phyloP scores from a whole-genome alignment of 1,140 invertebrate genomes.

The Druon quercuslanigerum region DNA sequence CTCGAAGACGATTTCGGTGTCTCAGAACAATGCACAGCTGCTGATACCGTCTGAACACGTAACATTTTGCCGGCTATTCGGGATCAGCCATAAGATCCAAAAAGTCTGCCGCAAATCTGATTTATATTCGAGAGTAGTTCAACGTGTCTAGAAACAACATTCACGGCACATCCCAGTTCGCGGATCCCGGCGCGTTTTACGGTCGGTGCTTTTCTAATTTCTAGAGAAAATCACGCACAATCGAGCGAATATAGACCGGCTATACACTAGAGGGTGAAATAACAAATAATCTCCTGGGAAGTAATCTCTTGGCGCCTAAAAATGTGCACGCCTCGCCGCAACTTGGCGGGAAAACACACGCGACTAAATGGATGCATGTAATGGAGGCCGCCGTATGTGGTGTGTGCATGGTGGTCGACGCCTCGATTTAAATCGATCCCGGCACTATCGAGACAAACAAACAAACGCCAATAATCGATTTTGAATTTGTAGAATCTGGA shows the following conservation, averaged over 20 bases:
- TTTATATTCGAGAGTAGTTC: background rate
- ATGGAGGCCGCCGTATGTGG: too few species aligned
- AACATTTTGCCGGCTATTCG: constrained; percentile 6
- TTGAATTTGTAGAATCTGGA: too few species aligned
- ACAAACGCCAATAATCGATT: too few species aligned
- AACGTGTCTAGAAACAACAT: constrained; percentile 47
- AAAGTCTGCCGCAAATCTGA: background rate
- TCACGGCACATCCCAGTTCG: constrained; percentile 42
- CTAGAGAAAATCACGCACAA: background rate
- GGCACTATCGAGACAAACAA: background rate
- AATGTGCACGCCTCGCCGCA: constrained; percentile 51
- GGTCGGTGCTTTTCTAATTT: background rate
- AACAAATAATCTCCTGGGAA: constrained; percentile 24
- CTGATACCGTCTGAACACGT: constrained; percentile 5
- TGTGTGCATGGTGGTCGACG: too few species aligned
- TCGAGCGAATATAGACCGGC: background rate
- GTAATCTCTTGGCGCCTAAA: constrained; percentile 48
- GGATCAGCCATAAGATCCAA: constrained; percentile 17
- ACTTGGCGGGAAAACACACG: constrained; percentile 49
- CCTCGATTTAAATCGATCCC: constrained; percentile 1
- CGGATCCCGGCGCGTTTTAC: constrained; percentile 33
- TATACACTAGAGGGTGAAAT: background rate
- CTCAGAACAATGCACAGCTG: constrained; percentile 18
- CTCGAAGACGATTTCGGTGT: constrained; percentile 26
- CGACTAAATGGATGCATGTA: background rate